Evolutionary conservation across 2,888 invertebrate genomes (phyloP), one percentile per base, ranked within the genome.

Genomic region (Melangyna quadrimaculata): DNA sequence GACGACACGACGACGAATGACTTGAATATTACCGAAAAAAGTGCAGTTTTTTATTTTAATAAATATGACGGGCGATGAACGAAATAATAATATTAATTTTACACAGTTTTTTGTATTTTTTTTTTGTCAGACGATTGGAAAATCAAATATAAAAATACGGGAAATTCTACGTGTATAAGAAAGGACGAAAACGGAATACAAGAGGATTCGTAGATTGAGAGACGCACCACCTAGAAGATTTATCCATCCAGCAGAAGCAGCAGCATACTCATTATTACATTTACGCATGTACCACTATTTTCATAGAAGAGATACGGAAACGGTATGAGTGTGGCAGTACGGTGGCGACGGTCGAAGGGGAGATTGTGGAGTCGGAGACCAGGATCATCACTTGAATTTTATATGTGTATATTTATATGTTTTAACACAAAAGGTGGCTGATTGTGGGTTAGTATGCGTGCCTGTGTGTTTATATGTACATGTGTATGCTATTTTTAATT

Each of bases 101-200:
- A 37, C 63, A 57, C 57, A 55, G 51, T 73, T 48, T 70, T 78
- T 45, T 73, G 0, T 61, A 53, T 72, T 70, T 51, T 84, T 69
- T 55, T 55, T 80, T 73, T 45, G 10, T 29, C 19, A 45, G 24
- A 37, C 65, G 73, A 77, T 77, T 78, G 51, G 37, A 81, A 81
- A 78, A 81, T 78, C 37, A 65, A 45, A 84, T 75, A 69, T 48
- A 78, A 78, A 77, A 78, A 81, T 80, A 80, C 78, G 80, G 86
- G 77, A 79, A 84, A 84, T 88, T 88, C 88, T 88, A 88, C 89
- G 88, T 88, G 87, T 87, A 87, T 88, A 88, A 88, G 88, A 87
- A 89, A 88, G 89, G 88, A 88, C 89, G 88, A 88, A 87, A 88
- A 88, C 88, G 88, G 88, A 89, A 89, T 88, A 88, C 88, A 88